Percentiles rank a stretch among this genome's conserved stretches.
phyloP scores from a whole-genome alignment of 2,797 vertebrate genomes.

The Gobionotothen gibberifrons region DNA sequence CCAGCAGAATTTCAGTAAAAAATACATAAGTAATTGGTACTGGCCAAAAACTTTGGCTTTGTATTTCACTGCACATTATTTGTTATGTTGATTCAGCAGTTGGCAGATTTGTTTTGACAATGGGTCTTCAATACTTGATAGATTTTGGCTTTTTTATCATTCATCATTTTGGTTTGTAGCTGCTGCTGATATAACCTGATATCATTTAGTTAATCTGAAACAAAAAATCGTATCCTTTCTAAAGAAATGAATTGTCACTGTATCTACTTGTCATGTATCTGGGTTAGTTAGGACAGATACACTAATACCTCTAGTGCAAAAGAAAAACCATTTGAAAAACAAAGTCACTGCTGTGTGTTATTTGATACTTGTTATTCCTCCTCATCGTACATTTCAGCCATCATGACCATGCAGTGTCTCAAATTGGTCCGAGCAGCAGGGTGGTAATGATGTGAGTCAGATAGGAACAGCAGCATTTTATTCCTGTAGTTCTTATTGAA shows the following conservation, averaged over 20 bases:
- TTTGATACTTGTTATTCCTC: slow-evolving; percentile 43
- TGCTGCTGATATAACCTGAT: not conserved
- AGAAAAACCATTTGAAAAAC: slow-evolving; percentile 24
- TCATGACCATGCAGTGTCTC: slow-evolving; percentile 48
- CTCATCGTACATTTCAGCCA: slow-evolving; percentile 41
- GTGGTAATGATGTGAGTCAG: slow-evolving; percentile 50
- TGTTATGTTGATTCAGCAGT: not conserved
- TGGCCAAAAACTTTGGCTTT: not conserved
- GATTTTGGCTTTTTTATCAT: not conserved
- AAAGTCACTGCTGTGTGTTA: slow-evolving; percentile 24
- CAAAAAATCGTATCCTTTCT: not conserved
- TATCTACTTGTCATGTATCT: not conserved
- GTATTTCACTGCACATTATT: not conserved
- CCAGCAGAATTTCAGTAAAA: slow-evolving; percentile 11
- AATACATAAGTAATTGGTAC: not conserved
- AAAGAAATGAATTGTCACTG: not conserved
- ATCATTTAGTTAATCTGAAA: not conserved
- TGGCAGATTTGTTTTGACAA: not conserved
- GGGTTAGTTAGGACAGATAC: slow-evolving; percentile 5
- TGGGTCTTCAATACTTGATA: not conserved
- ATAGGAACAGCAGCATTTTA: slow-evolving; percentile 45
- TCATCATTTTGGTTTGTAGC: not conserved
- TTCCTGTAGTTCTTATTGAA: slow-evolving; percentile 59
- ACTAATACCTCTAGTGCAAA: not conserved
- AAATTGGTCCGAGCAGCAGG: slow-evolving; percentile 59